These are phyloP conservation scores for Dicrurus megarhynchus DNA, from an alignment of 2,113 vertebrate genomes.

Conservation along the genomic window DNA sequence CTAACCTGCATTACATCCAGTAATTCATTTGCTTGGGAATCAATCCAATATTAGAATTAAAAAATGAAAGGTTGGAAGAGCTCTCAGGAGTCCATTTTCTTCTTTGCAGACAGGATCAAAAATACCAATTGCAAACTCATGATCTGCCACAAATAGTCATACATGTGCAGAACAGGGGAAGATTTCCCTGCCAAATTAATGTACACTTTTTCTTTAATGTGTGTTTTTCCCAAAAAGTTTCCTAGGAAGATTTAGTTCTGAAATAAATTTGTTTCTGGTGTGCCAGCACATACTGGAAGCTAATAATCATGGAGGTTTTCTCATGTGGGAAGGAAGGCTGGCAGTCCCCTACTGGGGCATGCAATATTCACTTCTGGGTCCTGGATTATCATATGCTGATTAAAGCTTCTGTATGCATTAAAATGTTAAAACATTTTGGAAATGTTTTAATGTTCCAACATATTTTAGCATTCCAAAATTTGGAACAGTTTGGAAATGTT, in stretches of 20 bases:
- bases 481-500: not conserved
- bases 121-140: not conserved
- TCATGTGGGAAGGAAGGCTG: not conserved
- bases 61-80: constrained; percentile 30
- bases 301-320: not conserved
- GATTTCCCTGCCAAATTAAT: not conserved
- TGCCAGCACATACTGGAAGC: not conserved
- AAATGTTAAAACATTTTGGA: constrained; percentile 25
- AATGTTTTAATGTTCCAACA: constrained; percentile 9
- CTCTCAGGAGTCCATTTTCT: constrained; percentile 28
- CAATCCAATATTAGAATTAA: constrained; percentile 26
- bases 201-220: not conserved
- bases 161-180: not conserved
- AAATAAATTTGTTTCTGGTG: not conserved
- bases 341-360: not conserved
- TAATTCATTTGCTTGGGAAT: constrained; percentile 48
- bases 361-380: not conserved
- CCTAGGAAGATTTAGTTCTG: not conserved
- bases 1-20: constrained; percentile 22
- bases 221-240: not conserved
- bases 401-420: not conserved
- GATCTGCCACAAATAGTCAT: not conserved
- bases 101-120: constrained; percentile 8
- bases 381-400: not conserved
- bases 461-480: constrained; percentile 24